These are phyloP conservation scores for Heliconius hortense DNA, from an alignment of 2,888 invertebrate species.

Conservation along the genomic window DNA sequence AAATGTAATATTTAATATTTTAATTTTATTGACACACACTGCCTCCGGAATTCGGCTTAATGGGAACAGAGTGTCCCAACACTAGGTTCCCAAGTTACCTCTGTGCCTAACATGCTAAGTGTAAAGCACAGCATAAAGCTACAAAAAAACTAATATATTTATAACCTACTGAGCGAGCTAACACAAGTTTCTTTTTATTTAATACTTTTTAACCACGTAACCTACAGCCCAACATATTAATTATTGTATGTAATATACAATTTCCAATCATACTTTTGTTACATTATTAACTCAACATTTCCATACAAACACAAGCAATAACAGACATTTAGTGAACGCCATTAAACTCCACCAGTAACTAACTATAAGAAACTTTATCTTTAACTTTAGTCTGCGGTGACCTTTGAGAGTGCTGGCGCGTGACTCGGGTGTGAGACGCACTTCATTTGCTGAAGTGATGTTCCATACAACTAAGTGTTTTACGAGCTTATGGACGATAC, in stretches of 20 bases:
- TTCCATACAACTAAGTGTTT: constrained; percentile 52
- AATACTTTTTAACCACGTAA: too few relatives aligned
- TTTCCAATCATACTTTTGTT: background rate
- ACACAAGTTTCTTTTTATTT: too few relatives aligned
- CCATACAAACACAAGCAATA: constrained; percentile 1
- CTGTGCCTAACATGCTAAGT: too few relatives aligned
- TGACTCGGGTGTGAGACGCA: constrained; percentile 63
- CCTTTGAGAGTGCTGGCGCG: constrained; percentile 56
- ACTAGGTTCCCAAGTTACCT: too few relatives aligned
- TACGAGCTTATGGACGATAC: constrained; percentile 45
- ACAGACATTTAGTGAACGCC: background rate
- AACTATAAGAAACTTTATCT: constrained; percentile 20
- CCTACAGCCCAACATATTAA: too few relatives aligned
- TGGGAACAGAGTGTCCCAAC: too few relatives aligned
- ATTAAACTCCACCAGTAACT: constrained; percentile 10
- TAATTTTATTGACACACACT: too few relatives aligned
- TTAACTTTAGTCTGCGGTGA: constrained; percentile 33
- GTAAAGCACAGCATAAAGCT: too few relatives aligned
- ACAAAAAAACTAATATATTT: too few relatives aligned
- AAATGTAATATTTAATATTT: too few relatives aligned
- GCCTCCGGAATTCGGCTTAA: too few relatives aligned
- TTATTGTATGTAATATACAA: background rate
- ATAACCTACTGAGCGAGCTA: too few relatives aligned
- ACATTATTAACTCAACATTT: background rate
- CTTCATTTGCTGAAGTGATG: constrained; percentile 63